Percentiles rank a stretch among this genome's conserved stretches.
These are phyloP conservation scores for Phaedon cochleariae DNA, from an alignment of 2,888 invertebrate genomes.

Conservation along the genomic window DNA sequence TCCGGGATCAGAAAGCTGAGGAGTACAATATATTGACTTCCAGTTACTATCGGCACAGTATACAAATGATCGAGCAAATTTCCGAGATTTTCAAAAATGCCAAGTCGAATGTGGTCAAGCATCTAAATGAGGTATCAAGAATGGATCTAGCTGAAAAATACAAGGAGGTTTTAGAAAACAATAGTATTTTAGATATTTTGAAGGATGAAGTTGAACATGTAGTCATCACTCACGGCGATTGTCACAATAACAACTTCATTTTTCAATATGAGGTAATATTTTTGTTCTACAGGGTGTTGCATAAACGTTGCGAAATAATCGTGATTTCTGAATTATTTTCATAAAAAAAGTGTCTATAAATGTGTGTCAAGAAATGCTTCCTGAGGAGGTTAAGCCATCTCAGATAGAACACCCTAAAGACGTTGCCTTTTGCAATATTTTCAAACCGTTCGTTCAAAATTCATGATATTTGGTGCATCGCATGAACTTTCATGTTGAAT, in stretches of 20 bases:
- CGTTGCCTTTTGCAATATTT: no score
- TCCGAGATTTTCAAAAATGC: background rate
- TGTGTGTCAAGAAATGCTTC: no score
- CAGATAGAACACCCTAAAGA: no score
- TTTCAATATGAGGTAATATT: conserved; percentile 43
- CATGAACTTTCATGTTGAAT: no score
- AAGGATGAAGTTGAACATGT: conserved; percentile 19
- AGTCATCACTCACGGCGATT: conserved; percentile 42
- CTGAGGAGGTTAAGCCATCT: no score
- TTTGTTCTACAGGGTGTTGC: no score
- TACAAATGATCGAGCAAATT: background rate
- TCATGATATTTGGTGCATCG: no score
- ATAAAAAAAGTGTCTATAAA: no score
- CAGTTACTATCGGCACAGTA: background rate
- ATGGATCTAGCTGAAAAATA: background rate
- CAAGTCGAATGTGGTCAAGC: background rate
- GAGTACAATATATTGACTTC: conserved; percentile 13
- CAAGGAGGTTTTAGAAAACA: conserved; percentile 2
- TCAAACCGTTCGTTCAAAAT: no score
- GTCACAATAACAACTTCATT: conserved; percentile 41
- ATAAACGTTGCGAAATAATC: no score
- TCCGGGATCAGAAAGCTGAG: conserved; percentile 17
- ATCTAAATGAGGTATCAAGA: background rate
- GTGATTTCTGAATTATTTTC: no score
- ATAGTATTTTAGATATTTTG: conserved; percentile 14